phyloP scores from a whole-genome alignment of 2,797 vertebrate species.

The Manis pentadactyla region DNA sequence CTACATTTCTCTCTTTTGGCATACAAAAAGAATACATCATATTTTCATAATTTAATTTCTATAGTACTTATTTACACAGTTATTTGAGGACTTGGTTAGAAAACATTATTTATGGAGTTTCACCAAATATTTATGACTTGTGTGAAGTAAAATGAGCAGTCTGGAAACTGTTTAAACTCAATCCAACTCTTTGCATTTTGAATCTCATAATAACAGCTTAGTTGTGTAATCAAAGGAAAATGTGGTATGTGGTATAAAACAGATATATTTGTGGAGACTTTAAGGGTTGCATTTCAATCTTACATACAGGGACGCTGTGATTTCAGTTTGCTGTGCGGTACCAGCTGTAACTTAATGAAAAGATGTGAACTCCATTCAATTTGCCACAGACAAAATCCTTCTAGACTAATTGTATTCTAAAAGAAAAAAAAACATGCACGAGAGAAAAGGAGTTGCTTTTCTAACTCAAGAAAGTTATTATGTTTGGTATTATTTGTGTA shows the following conservation, averaged over 20 bases:
- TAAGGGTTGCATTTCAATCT: constrained; percentile 32
- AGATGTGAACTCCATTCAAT: constrained; percentile 12
- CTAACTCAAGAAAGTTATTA: constrained; percentile 22
- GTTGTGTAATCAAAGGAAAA: constrained; percentile 75
- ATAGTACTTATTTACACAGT: not conserved
- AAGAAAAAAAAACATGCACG: not conserved
- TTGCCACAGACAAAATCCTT: not conserved
- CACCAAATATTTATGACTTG: constrained; percentile 71
- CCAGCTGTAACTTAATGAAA: constrained; percentile 72
- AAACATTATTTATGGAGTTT: constrained; percentile 55
- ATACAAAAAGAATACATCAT: not conserved
- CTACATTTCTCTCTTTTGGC: constrained; percentile 2
- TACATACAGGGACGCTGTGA: not conserved
- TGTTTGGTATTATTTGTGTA: not conserved
- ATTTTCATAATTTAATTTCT: constrained; percentile 67
- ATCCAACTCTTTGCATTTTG: constrained; percentile 70
- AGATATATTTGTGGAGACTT: constrained; percentile 65
- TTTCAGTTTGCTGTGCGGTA: not conserved
- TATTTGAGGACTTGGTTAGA: constrained; percentile 50
- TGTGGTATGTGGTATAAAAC: constrained; percentile 64
- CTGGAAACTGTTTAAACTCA: constrained; percentile 60
- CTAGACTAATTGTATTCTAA: not conserved
- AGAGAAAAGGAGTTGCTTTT: constrained; percentile 49
- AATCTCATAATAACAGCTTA: constrained; percentile 68
- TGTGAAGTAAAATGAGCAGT: constrained; percentile 56